Evolutionary conservation across 2,888 invertebrate species (phyloP), one percentile per base, ranked within the genome.

Genomic region (Ophonus ardosiacus): DNA sequence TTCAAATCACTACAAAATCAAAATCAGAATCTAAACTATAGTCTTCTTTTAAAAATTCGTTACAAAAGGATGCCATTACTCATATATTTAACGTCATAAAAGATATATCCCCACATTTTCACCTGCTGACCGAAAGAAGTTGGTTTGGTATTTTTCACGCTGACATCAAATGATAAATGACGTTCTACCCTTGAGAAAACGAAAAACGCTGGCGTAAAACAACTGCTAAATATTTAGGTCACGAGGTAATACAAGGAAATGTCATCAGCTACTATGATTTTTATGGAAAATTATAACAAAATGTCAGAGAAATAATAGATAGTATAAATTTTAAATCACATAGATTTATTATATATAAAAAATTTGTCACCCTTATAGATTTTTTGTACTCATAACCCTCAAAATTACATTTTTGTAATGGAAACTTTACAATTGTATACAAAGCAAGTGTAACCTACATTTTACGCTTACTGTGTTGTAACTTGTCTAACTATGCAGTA

Each of bases 161-260:
- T 74, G 71, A 74, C 71, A 74, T 15, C 17, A 40, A 74, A 74
- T 74, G 71, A 74, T 74, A 74, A 74, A 74, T 74, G n/a, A 43
- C 18, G 18, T 74, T 40, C 40, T 68, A n/a, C 38, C 6, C 18
- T 17, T 18, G 43, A 74, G 43, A 74, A 74, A 74, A 74, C 51
- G 18, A 74, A 74, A 74, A 74, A 43, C 43, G 43, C 18, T 68
- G 7, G 15, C 71, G 43, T 18, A 7, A 74, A 74, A 43, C 40
- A 40, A 74, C 43, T 43, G 43, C 13, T 51, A 43, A 43, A 74
- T 74, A 74, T 74, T 74, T 43, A 74, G 43, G 71, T 74, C 71
- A 74, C 43, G 43, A 17, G 15, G 68, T 68, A 68, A 74, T 74
- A 74, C 71, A 74, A 43, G 43, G 18, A 74, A 74, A 74, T 74